Base-by-base conservation (phyloP, 2,113 vertebrate species). In the Pogonocichla stellata region DNA sequence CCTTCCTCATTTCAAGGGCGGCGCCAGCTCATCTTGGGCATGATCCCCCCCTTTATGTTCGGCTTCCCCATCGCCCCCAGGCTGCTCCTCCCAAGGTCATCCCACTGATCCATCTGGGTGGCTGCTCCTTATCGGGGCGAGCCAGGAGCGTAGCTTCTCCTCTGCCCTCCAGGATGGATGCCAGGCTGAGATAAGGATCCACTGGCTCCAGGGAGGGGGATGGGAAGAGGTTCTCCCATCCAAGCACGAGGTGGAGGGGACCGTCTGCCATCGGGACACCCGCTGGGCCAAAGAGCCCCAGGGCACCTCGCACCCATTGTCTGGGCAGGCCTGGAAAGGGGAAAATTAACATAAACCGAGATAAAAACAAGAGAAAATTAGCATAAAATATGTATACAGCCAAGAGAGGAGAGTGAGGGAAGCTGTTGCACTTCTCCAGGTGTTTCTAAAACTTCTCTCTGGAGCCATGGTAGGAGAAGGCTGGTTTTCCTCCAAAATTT, bases 221-320 rank as follows among this genome's bases (percentile, higher is more conserved):
- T 29, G 71, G 54, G 45, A 36, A 23, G 66, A 64, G 9, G 11
- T 16, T 28, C 15, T 31, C 9, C 53, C 64, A 31, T 31, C 18
- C 48, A 19, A 19, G 17, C 56, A 43, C 0, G 7, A 47, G 81
- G 47, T 22, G 50, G 31, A 81, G 31, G 57, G 36, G 45, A 31
- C 19, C 24, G 8, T 47, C 33, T 80, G 45, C 62, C 67, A 45
- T n/a, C 74, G 38, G 60, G 72, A 56, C 33, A 24, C 36, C 54
- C 0, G 1, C 45, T 56, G 60, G 72, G 83, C 53, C 47, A 20
- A 42, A 34, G 33, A 47, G 78, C 86, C 60, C 4, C 2, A n/a
- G 79, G 89, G 74, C 79, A 78, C 28, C 56, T 70, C 1, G 0
- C 0, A 1, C 36, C 45, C 9, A 2, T 16, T 0, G 7, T 33